A percentile compares a stretch with the other conserved stretches of the same genome.
Conservation (phyloP, 2,113 vertebrate species). For the Acinonyx jubatus region DNA sequence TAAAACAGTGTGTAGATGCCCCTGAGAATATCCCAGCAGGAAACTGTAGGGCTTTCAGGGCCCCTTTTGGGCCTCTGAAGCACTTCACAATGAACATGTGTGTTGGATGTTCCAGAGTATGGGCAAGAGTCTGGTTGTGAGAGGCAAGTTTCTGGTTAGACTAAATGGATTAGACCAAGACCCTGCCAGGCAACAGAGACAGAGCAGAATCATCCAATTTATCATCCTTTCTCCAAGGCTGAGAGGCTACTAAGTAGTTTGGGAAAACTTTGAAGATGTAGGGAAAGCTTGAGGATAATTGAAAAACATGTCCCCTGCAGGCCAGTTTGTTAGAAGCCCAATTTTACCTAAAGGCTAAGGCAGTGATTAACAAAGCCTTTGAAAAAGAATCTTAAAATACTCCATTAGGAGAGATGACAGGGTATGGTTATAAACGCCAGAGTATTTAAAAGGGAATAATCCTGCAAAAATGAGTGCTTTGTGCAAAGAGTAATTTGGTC, state of each 20-base stretch:
- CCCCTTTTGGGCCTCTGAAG: neutral
- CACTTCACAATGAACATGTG: neutral
- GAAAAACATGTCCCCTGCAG: slow-evolving; percentile 53
- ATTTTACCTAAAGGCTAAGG: slow-evolving; percentile 42
- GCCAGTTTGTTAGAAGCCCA: slow-evolving; percentile 43
- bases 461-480: slow-evolving; percentile 39
- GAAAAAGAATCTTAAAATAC: slow-evolving; percentile 56
- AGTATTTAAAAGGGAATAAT: neutral
- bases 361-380: slow-evolving; percentile 49
- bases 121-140: neutral
- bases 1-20: neutral
- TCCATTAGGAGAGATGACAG: slow-evolving; percentile 47
- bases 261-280: slow-evolving; percentile 40
- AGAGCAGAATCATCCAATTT: neutral
- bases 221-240: slow-evolving; percentile 31
- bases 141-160: neutral
- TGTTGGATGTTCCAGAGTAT: neutral
- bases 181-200: neutral
- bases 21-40: neutral
- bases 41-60: neutral
- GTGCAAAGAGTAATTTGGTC: slow-evolving; percentile 33
- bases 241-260: slow-evolving; percentile 48
- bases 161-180: neutral
- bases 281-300: slow-evolving; percentile 38
- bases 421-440: neutral